Evolutionary conservation across 1,140 invertebrate genomes (phyloP).

Genomic region (Caenorhabditis latens): DNA sequence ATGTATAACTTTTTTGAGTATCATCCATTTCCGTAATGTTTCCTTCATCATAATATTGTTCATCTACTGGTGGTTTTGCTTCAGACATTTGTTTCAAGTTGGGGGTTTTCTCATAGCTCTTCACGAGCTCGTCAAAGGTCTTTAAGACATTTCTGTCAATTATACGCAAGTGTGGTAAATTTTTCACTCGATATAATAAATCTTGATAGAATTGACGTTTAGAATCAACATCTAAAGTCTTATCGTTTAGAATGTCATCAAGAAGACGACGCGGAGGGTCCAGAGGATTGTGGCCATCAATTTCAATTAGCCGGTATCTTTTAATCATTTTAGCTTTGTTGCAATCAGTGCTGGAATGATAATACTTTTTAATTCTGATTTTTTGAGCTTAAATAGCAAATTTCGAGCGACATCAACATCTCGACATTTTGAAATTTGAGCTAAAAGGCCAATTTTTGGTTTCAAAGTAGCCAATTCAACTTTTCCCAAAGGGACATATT

Average conservation of each 20-base stretch:
- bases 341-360: constrained; percentile 5
- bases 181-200: background rate
- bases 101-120: background rate
- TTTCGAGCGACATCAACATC: background rate
- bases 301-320: constrained; percentile 2
- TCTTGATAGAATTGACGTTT: background rate
- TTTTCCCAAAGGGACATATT: background rate
- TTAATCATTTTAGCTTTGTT: background rate
- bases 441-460: background rate
- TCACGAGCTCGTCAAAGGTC: background rate
- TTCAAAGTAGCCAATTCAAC: background rate
- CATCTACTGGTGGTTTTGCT: too few species aligned
- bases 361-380: background rate
- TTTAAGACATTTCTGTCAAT: background rate
- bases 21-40: too few species aligned
- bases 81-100: background rate
- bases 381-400: background rate
- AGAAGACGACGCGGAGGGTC: background rate
- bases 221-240: background rate
- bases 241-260: background rate
- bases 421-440: background rate
- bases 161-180: background rate
- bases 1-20: background rate
- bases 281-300: background rate
- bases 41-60: too few species aligned